phyloP scores from a whole-genome alignment of 2,797 vertebrate species.

The Mormyrus proboscirostris region DNA sequence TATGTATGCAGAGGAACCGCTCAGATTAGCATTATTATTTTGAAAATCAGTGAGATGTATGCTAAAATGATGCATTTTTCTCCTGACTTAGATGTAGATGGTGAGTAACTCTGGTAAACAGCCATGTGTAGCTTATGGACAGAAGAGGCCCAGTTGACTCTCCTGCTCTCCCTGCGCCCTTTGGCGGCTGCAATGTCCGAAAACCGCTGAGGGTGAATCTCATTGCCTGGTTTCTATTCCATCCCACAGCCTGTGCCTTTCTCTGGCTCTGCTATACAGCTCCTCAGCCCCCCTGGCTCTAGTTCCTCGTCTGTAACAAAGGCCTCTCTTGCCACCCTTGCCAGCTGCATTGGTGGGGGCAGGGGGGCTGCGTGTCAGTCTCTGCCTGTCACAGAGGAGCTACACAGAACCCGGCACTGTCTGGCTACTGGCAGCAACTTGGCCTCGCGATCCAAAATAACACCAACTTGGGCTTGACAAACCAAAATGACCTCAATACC shows the following conservation, averaged over 20 bases:
- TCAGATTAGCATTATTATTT: not conserved
- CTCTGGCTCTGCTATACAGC: not conserved
- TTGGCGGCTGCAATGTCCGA: not conserved
- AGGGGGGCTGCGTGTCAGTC: not conserved
- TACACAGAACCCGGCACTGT: not conserved
- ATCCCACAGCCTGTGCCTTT: not conserved
- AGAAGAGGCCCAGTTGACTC: not conserved
- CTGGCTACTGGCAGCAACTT: not conserved
- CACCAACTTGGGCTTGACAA: not conserved
- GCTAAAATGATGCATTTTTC: not conserved
- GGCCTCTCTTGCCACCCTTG: constrained; percentile 8
- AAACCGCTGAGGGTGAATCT: not conserved
- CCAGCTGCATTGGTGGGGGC: constrained; percentile 11
- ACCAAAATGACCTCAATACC: not conserved
- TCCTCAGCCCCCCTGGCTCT: not conserved
- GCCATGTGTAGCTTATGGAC: not conserved
- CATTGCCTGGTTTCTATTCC: not conserved
- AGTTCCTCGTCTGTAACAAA: constrained; percentile 14
- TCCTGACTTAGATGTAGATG: not conserved
- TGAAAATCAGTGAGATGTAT: not conserved
- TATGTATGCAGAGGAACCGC: not conserved
- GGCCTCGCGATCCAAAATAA: not conserved
- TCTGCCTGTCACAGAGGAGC: constrained; percentile 6
- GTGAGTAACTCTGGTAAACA: not conserved
- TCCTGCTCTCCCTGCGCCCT: not conserved